These are phyloP conservation scores for Coremacera marginata DNA, from an alignment of 2,888 invertebrate genomes.

Conservation along the genomic window DNA sequence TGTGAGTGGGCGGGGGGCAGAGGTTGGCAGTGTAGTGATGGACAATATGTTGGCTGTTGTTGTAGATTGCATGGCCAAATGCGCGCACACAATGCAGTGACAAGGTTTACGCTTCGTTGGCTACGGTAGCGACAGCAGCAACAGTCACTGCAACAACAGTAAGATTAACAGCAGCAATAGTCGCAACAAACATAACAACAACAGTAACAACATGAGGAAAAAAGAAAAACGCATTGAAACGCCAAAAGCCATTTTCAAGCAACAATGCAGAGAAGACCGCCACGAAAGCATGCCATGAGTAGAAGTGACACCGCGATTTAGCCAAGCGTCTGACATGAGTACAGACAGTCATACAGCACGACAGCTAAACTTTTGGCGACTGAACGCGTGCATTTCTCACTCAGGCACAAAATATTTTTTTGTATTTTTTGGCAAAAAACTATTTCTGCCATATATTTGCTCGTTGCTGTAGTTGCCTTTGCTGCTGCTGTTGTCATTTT, in stretches of 20 bases:
- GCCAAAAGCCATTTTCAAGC: background rate
- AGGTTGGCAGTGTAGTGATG: background rate
- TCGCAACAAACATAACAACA: background rate
- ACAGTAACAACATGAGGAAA: background rate
- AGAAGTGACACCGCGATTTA: too few relatives aligned
- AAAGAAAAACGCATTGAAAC: background rate
- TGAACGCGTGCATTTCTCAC: slow-evolving; percentile 16
- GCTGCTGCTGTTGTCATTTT: background rate
- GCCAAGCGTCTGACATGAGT: background rate
- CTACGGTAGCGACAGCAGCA: slow-evolving; percentile 9
- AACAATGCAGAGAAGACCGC: slow-evolving; percentile 14
- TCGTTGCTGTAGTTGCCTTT: background rate
- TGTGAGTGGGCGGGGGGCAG: background rate
- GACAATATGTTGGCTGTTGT: slow-evolving; percentile 3
- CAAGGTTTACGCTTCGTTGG: slow-evolving; percentile 19
- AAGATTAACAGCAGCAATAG: background rate
- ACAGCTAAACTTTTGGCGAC: slow-evolving; percentile 5
- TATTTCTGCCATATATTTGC: slow-evolving; percentile 5
- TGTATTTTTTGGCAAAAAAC: background rate
- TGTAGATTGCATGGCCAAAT: slow-evolving; percentile 18
- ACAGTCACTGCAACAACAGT: background rate
- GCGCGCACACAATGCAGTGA: slow-evolving; percentile 13
- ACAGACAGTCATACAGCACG: background rate
- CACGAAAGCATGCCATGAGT: background rate
- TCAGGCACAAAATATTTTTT: slow-evolving; percentile 25